These are phyloP conservation scores for Xiphophorus hellerii DNA, from an alignment of 2,113 vertebrate species.

Conservation along the genomic window DNA sequence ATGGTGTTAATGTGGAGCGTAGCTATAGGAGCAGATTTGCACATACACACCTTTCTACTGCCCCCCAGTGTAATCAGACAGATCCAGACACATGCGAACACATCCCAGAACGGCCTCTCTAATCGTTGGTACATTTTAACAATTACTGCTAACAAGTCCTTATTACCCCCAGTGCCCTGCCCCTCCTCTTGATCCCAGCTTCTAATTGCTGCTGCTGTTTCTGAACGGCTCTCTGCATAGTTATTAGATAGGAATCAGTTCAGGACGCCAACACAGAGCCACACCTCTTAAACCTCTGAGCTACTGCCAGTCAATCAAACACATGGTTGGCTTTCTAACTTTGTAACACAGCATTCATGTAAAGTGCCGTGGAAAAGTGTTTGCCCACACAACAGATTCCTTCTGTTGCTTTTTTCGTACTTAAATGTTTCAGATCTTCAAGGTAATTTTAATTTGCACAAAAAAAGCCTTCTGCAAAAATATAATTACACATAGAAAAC, in stretches of 20 bases:
- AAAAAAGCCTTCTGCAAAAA: background rate
- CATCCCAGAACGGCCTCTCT: constrained; percentile 69
- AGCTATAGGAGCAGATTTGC: background rate
- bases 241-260: constrained; percentile 72
- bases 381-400: background rate
- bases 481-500: background rate
- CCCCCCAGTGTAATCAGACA: constrained; percentile 57
- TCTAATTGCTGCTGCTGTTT: constrained; percentile 75
- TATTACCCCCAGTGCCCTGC: constrained; percentile 77
- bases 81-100: constrained; percentile 54
- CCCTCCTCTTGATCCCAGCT: constrained; percentile 67
- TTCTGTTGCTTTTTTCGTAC: background rate
- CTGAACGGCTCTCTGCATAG: constrained; percentile 70
- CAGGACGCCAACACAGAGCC: constrained; percentile 38
- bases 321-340: constrained; percentile 44
- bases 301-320: constrained; percentile 38
- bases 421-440: background rate
- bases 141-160: constrained; percentile 79
- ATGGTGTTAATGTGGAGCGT: constrained; percentile 43
- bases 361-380: background rate
- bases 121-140: constrained; percentile 76
- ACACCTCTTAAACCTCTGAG: constrained; percentile 40
- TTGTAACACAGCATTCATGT: constrained; percentile 7
- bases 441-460: background rate
- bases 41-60: constrained; percentile 19